Conservation (phyloP, 1,140 invertebrate species). For the Contarinia nasturtii region DNA sequence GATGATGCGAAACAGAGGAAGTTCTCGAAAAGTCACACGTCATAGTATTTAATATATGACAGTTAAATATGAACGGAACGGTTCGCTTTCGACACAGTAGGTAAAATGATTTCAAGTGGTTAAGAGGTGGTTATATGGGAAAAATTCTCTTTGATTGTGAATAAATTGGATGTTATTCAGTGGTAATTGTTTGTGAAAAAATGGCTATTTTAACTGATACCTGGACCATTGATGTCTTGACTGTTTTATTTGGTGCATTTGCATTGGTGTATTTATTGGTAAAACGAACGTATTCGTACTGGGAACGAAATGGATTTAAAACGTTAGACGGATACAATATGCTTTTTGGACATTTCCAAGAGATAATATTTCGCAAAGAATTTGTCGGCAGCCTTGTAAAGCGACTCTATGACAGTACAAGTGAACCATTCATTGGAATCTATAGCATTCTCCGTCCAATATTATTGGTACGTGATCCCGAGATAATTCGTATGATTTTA, state of each 20-base stretch:
- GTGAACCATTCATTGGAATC: constrained; percentile 12
- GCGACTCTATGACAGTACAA: constrained; percentile 5
- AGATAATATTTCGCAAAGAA: background rate
- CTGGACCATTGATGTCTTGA: background rate
- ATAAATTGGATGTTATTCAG: too few species aligned
- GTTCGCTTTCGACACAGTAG: too few species aligned
- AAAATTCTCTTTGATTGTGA: too few species aligned
- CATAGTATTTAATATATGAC: too few species aligned
- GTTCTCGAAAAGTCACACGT: too few species aligned
- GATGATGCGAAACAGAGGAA: too few species aligned
- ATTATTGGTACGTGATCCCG: constrained; percentile 25
- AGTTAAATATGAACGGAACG: too few species aligned
- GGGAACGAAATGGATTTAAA: constrained; percentile 15
- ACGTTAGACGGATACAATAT: constrained; percentile 12
- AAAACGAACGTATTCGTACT: constrained; percentile 24
- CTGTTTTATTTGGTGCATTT: background rate
- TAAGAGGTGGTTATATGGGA: too few species aligned
- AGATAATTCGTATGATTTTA: constrained; percentile 23
- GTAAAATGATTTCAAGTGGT: too few species aligned
- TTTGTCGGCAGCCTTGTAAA: background rate
- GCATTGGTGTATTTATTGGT: constrained; percentile 15
- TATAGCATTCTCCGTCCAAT: constrained; percentile 15
- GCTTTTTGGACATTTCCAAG: background rate
- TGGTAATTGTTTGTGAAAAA: too few species aligned
- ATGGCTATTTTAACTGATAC: too few species aligned